Conservation (phyloP, 2,888 invertebrate genomes). For the Ennomos erosarius region DNA sequence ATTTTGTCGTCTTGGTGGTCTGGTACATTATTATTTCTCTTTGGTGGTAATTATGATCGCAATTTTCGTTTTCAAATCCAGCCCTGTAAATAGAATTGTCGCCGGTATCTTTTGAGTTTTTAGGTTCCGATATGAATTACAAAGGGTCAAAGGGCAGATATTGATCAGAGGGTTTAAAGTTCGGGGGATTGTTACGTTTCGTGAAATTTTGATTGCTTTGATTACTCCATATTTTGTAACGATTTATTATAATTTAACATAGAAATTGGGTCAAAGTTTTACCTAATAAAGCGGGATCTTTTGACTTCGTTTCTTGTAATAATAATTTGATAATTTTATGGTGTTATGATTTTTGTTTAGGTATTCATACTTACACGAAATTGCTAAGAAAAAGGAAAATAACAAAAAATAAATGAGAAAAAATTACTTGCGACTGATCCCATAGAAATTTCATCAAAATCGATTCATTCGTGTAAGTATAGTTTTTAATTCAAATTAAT, state of each 20-base stretch:
- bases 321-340: too few species aligned
- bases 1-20: too few species aligned
- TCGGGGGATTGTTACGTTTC: conserved; percentile 12
- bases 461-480: too few species aligned
- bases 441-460: too few species aligned
- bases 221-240: conserved; percentile 17
- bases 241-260: conserved; percentile 3
- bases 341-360: too few species aligned
- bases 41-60: not conserved
- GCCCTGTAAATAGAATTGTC: conserved; percentile 8
- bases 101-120: conserved; percentile 28
- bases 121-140: conserved; percentile 9
- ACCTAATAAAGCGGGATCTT: not conserved
- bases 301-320: too few species aligned
- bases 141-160: conserved; percentile 12
- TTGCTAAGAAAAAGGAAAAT: not conserved
- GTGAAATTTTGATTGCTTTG: conserved; percentile 4
- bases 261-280: conserved; percentile 5
- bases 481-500: too few species aligned
- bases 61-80: not conserved
- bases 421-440: too few species aligned
- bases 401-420: too few species aligned
- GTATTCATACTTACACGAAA: not conserved
- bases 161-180: conserved; percentile 4
- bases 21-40: too few species aligned